A percentile compares a stretch with the other conserved stretches of the same genome.
These are phyloP conservation scores for Camptogramma bilineatum DNA, from an alignment of 2,888 invertebrate species.

Conservation along the genomic window DNA sequence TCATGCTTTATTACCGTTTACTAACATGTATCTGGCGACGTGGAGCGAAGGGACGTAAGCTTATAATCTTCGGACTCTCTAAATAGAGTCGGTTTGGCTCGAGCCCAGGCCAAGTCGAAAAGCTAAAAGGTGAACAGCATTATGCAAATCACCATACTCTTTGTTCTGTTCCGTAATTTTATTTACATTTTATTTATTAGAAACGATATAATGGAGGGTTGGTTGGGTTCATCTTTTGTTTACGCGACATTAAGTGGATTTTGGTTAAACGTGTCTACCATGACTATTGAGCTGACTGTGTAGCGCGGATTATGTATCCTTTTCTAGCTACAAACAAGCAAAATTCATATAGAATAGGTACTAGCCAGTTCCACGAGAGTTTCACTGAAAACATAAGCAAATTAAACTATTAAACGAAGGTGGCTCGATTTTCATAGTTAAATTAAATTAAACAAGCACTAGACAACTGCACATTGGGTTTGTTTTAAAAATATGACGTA, in stretches of 20 bases:
- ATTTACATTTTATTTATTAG: slow-evolving; percentile 81
- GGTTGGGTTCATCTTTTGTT: slow-evolving; percentile 60
- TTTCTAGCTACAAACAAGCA: slow-evolving; percentile 7
- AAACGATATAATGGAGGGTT: slow-evolving; percentile 66
- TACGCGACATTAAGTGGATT: slow-evolving; percentile 58
- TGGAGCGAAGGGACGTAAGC: slow-evolving; percentile 62
- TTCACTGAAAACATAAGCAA: too few relatives aligned
- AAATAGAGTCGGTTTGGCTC: slow-evolving; percentile 79
- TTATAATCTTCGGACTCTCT: slow-evolving; percentile 74
- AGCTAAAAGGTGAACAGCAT: slow-evolving; percentile 81
- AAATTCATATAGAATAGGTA: not conserved
- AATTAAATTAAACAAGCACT: too few relatives aligned
- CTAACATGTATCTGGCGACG: slow-evolving; percentile 41
- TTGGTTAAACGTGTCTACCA: slow-evolving; percentile 47
- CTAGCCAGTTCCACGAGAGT: not conserved
- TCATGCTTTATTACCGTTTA: slow-evolving; percentile 42
- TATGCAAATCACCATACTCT: slow-evolving; percentile 82
- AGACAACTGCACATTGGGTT: too few relatives aligned
- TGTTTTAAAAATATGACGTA: too few relatives aligned
- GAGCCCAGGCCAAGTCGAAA: slow-evolving; percentile 71
- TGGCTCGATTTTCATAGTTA: too few relatives aligned
- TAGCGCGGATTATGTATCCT: slow-evolving; percentile 33
- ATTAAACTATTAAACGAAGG: too few relatives aligned
- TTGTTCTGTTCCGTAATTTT: slow-evolving; percentile 76
- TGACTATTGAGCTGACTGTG: slow-evolving; percentile 40